phyloP scores from a whole-genome alignment of 1,140 invertebrate genomes.

The Brachystomella parvula region DNA sequence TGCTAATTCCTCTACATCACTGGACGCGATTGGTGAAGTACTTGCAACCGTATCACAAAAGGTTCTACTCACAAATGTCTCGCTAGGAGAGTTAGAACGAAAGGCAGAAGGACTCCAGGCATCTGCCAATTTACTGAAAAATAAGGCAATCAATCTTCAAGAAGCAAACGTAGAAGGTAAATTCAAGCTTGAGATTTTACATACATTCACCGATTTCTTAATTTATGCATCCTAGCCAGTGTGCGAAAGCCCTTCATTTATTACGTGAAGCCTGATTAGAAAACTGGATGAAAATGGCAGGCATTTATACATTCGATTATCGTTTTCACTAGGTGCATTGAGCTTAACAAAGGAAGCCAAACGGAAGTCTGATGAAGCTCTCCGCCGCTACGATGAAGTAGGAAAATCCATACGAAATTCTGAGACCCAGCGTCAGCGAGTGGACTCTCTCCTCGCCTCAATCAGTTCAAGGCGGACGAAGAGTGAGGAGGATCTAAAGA shows the following conservation, averaged over 20 bases:
- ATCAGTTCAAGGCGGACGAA: constrained; percentile 61
- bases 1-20: constrained; percentile 45
- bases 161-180: constrained; percentile 84
- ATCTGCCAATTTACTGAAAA: constrained; percentile 63
- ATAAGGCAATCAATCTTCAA: constrained; percentile 81
- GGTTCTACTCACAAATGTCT: constrained; percentile 67
- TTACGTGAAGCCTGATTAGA: neutral
- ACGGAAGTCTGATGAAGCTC: constrained; percentile 56
- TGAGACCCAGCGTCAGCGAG: constrained; percentile 69
- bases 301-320: neutral
- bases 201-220: neutral
- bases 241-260: no score
- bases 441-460: constrained; percentile 66
- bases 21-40: constrained; percentile 54
- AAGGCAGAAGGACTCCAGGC: constrained; percentile 63
- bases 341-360: constrained; percentile 77
- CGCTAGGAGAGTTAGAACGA: constrained; percentile 63
- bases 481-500: constrained; percentile 54
- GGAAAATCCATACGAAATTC: constrained; percentile 58
- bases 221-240: neutral
- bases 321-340: constrained; percentile 57
- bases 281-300: neutral
- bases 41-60: constrained; percentile 67
- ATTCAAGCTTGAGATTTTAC: no score
- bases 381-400: constrained; percentile 53